Conservation (phyloP, 2,888 invertebrate species). For the Ramazzottius varieornatus region DNA sequence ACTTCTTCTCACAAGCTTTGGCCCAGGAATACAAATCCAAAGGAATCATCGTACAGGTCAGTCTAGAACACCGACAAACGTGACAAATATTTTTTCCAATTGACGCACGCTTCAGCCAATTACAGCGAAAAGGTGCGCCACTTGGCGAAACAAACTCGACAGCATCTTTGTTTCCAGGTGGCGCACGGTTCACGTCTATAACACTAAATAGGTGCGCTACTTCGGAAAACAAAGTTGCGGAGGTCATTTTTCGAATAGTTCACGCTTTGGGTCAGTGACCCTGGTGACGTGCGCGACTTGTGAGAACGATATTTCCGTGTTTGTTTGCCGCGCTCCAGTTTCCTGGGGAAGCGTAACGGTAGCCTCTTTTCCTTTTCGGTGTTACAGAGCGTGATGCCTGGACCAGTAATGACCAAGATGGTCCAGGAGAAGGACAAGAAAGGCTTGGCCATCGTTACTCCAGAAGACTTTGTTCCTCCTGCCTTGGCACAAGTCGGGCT, state of each 20-base stretch:
- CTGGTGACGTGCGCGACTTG: not conserved
- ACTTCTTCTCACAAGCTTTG: constrained; percentile 3
- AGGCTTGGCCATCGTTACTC: not conserved
- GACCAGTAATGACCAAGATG: not conserved
- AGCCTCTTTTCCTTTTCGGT: not conserved
- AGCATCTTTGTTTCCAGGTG: no score
- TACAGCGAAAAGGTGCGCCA: no score
- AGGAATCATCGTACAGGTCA: constrained; percentile 4
- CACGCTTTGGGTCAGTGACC: not conserved
- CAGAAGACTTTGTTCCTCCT: not conserved
- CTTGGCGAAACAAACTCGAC: no score
- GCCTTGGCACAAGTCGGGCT: constrained; percentile 1
- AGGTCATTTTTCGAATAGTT: not conserved
- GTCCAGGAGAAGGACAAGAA: not conserved
- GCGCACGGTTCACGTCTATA: not conserved
- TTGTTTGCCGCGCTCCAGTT: no score
- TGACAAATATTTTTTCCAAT: no score
- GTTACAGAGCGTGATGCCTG: not conserved
- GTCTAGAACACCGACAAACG: no score
- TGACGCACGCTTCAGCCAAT: no score
- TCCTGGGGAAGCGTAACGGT: no score
- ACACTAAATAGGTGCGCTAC: not conserved
- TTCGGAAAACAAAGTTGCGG: no score
- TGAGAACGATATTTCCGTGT: not conserved
- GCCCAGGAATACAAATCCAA: constrained; percentile 3